Base-by-base conservation (phyloP, 1,140 invertebrate species). In the Ptiloglossa arizonensis region DNA sequence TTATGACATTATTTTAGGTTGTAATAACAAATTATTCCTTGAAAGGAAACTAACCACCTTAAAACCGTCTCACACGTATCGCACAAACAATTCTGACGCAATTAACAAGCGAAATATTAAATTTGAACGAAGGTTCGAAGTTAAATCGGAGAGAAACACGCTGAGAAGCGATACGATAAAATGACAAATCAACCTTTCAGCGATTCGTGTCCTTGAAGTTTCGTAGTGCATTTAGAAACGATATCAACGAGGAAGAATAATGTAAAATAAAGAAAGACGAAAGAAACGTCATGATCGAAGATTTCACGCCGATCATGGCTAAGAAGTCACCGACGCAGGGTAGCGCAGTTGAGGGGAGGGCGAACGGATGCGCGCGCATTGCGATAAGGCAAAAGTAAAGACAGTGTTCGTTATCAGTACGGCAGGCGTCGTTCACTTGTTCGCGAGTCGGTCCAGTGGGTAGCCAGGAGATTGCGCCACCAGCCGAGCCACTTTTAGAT, bases 401-500 rank as follows among this genome's bases (percentile, higher is more conserved):
- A 56, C 54, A 24, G 71, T 24, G 52, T 27, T 72, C 79, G 79
- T 87, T 87, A 87, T 87, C 86, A 86, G 81, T 85, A 78, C 63
- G 73, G 71, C 72, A 72, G 57, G 75, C 62, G 64, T 71, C 73
- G 79, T 69, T 81, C 63, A 80, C 68, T 83, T 81, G 77, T 48
- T 64, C 59, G 64, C 86, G 64, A 86, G 71, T 77, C 80, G 86
- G 85, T 87, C 71, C 82, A 64, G 44, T 50, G 59, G 56, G 56
- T 54, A 78, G 71, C 83, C 88, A 81, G 67, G 78, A 87, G 90
- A 90, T 91, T 80, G 87, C 88, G 88, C 88, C 89, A 90, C 86
- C 70, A 86, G 81, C 67, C 88, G 88, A 86, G 87, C 88, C 84
- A 89, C 89, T 87, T 88, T 88, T 90, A 92, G 91, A 91, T 91